A percentile compares a stretch with the other conserved stretches of the same genome.
These are phyloP conservation scores for Lampropteryx suffumata DNA, from an alignment of 2,888 invertebrate genomes.

Conservation along the genomic window DNA sequence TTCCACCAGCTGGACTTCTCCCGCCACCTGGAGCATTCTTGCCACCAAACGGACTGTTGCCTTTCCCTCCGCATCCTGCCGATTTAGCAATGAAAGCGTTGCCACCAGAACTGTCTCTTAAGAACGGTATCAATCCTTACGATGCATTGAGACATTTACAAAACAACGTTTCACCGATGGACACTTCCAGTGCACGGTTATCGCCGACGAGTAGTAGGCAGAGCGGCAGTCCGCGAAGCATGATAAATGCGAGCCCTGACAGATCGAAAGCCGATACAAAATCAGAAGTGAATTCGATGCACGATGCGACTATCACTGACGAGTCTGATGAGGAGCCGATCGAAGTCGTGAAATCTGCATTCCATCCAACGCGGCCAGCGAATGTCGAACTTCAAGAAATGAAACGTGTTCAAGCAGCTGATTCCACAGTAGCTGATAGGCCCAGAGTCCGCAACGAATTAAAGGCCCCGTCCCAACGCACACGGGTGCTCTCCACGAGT, in stretches of 20 bases:
- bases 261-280: constrained; percentile 81
- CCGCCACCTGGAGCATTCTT: constrained; percentile 83
- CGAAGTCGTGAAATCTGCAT: constrained; percentile 89
- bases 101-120: constrained; percentile 75
- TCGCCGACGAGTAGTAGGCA: constrained; percentile 83
- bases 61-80: constrained; percentile 81
- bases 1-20: constrained; percentile 76
- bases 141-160: constrained; percentile 77
- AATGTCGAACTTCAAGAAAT: constrained; percentile 81
- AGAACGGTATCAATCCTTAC: constrained; percentile 83
- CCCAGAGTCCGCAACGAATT: constrained; percentile 77
- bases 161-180: constrained; percentile 73
- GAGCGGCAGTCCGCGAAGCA: constrained; percentile 78
- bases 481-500: constrained; percentile 67
- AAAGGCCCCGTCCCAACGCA: constrained; percentile 84
- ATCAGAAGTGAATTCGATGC: constrained; percentile 85
- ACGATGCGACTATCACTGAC: constrained; percentile 84
- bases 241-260: constrained; percentile 69
- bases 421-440: constrained; percentile 82
- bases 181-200: constrained; percentile 73
- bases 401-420: constrained; percentile 81
- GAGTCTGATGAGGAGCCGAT: constrained; percentile 88
- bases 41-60: constrained; percentile 79
- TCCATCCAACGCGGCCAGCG: constrained; percentile 85
- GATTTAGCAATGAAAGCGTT: constrained; percentile 73